These are phyloP conservation scores for Melanotus villosus DNA, from an alignment of 2,888 invertebrate genomes.

Conservation along the genomic window DNA sequence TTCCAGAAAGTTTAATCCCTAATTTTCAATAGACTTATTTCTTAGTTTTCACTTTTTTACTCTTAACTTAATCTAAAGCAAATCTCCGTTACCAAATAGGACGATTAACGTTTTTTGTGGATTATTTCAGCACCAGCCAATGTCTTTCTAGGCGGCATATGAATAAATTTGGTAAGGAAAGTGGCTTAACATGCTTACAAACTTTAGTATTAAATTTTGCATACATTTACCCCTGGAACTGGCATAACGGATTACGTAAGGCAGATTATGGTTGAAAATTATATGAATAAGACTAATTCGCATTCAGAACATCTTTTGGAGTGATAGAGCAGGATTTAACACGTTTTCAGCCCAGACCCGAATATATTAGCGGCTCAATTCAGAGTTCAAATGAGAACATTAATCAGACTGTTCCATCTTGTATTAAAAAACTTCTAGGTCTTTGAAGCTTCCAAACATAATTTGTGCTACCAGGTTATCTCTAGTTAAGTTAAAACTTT, in stretches of 20 bases:
- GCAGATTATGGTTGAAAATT: conserved; percentile 9
- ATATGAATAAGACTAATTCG: conserved; percentile 7
- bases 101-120: too few relatives aligned
- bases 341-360: conserved; percentile 15
- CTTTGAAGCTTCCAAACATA: conserved; percentile 17
- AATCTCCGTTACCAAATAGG: too few relatives aligned
- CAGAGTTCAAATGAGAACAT: conserved; percentile 29
- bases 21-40: background rate
- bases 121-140: too few relatives aligned
- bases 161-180: too few relatives aligned
- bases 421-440: conserved; percentile 10
- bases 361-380: conserved; percentile 25
- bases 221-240: background rate
- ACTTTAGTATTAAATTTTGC: conserved; percentile 5
- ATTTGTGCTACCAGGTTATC: conserved; percentile 11
- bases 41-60: background rate
- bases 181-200: background rate
- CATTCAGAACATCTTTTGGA: conserved; percentile 6
- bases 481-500: background rate
- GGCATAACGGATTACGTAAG: background rate
- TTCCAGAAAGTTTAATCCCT: background rate
- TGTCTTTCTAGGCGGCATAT: too few relatives aligned
- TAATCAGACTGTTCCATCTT: conserved; percentile 23
- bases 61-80: too few relatives aligned
- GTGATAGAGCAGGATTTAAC: conserved; percentile 27